phyloP scores from a whole-genome alignment of 2,113 vertebrate species.

The Onychostoma macrolepis region DNA sequence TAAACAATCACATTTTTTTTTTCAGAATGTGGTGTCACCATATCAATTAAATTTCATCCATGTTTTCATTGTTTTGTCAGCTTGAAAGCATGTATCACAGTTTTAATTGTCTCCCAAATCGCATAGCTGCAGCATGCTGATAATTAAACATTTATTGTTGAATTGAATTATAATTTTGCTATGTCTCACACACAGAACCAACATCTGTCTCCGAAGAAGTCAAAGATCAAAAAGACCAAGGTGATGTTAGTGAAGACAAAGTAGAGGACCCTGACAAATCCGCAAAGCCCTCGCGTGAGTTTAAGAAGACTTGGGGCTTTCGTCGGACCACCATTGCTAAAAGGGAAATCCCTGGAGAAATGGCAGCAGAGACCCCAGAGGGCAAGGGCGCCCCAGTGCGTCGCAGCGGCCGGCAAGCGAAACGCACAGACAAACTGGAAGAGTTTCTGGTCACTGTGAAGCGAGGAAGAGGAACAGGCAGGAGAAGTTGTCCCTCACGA shows the following conservation, averaged over 20 bases:
- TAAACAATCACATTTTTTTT: not conserved
- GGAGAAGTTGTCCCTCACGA: conserved; percentile 73
- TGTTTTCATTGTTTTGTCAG: not conserved
- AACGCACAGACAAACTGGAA: conserved; percentile 91
- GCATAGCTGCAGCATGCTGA: not conserved
- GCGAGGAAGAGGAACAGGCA: conserved; percentile 72
- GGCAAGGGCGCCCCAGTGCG: conserved; percentile 81
- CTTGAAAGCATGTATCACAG: not conserved
- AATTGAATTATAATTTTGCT: not conserved
- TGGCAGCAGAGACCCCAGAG: conserved; percentile 74
- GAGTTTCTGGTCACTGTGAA: conserved; percentile 92
- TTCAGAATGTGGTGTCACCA: not conserved
- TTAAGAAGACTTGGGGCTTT: conserved; percentile 92
- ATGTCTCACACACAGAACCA: conserved; percentile 50
- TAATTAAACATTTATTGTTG: not conserved
- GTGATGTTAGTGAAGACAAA: conserved; percentile 66
- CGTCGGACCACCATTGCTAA: conserved; percentile 90
- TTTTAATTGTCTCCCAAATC: not conserved
- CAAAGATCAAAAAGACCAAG: conserved; percentile 74
- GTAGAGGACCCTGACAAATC: conserved; percentile 73
- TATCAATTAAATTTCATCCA: not conserved
- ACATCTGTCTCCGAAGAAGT: conserved; percentile 72
- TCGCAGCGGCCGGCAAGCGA: conserved; percentile 90
- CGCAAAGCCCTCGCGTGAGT: conserved; percentile 81
- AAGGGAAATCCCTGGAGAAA: conserved; percentile 83